Percentiles rank a stretch among this genome's conserved stretches.
These are phyloP conservation scores for Schlechtendalia chinensis DNA, from an alignment of 1,140 invertebrate genomes.

Conservation along the genomic window DNA sequence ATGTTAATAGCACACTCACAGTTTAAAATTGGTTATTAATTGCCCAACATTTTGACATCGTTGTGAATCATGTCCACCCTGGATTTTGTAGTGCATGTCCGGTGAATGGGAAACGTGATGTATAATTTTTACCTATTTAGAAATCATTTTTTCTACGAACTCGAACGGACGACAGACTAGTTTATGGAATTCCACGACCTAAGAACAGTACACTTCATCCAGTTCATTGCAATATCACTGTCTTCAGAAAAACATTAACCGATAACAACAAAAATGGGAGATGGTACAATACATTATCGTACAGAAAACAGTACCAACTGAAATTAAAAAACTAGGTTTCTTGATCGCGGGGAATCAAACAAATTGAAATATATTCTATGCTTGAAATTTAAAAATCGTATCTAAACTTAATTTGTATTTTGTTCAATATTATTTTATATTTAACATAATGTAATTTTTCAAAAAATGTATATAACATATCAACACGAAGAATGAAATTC, in stretches of 20 bases:
- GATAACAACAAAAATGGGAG: constrained; percentile 41
- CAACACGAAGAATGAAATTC: no score
- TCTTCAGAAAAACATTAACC: constrained; percentile 16
- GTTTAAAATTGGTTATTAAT: constrained; percentile 16
- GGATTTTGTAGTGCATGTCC: constrained; percentile 6
- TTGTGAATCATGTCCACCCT: background rate
- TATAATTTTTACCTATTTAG: constrained; percentile 36
- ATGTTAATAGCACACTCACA: constrained; percentile 24
- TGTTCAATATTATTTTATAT: no score
- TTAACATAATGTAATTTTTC: no score
- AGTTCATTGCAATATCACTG: background rate
- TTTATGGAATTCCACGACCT: constrained; percentile 29
- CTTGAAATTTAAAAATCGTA: no score
- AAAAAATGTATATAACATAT: no score
- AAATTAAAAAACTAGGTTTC: background rate
- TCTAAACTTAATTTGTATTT: no score
- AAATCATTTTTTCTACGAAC: constrained; percentile 46
- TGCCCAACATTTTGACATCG: constrained; percentile 17
- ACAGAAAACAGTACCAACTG: background rate
- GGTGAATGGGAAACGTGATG: constrained; percentile 13
- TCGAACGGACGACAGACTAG: background rate
- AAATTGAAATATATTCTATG: no score
- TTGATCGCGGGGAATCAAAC: background rate
- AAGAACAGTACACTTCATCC: background rate
- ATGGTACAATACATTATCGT: constrained; percentile 13